phyloP scores from a whole-genome alignment of 2,113 vertebrate species.

The Dasyurus viverrinus region DNA sequence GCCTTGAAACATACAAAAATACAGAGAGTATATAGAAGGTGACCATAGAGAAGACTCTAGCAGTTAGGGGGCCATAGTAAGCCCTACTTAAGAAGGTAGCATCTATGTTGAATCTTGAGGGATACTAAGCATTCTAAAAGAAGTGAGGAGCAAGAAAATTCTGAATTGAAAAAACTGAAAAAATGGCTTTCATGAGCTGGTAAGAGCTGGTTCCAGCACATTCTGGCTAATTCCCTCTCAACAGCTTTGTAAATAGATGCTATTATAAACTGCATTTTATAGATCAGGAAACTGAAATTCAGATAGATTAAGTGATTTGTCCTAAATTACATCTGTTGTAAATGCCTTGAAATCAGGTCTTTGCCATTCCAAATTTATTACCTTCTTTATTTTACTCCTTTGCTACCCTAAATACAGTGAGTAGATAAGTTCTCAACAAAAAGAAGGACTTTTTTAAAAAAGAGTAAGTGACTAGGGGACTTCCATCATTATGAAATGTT shows the following conservation, averaged over 20 bases:
- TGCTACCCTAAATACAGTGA: neutral
- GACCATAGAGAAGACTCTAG: no score
- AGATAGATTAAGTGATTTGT: neutral
- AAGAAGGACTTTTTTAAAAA: neutral
- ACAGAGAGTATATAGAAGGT: no score
- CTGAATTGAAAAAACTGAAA: neutral
- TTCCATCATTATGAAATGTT: neutral
- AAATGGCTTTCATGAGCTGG: neutral
- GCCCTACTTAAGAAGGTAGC: no score
- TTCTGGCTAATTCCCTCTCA: neutral
- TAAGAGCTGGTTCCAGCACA: neutral
- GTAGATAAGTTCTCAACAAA: neutral
- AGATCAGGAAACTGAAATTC: neutral
- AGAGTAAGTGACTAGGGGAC: neutral
- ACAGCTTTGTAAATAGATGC: neutral
- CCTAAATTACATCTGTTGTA: neutral
- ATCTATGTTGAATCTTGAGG: no score
- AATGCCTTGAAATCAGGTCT: neutral
- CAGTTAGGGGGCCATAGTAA: no score
- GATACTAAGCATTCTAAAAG: no score
- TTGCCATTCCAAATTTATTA: neutral
- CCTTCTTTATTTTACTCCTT: neutral
- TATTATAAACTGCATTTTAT: neutral
- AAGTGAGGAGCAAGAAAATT: no score
- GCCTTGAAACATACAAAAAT: no score